phyloP scores from a whole-genome alignment of 2,797 vertebrate species.

The Pangasius macronema region DNA sequence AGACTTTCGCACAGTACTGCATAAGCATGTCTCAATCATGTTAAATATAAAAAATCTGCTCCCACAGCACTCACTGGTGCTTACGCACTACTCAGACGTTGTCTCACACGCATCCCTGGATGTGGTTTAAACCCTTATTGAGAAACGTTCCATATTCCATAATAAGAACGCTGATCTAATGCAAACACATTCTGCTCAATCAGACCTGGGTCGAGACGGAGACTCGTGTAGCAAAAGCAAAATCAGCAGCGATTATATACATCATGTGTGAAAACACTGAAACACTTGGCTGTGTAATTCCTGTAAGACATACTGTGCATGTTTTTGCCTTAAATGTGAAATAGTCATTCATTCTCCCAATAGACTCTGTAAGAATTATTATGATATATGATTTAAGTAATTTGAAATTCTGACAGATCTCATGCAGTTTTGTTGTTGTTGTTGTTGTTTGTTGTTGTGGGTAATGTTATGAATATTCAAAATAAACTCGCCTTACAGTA shows the following conservation, averaged over 20 bases:
- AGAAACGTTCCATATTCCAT: not conserved
- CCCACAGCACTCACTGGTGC: not conserved
- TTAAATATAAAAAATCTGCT: not conserved
- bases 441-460: not conserved
- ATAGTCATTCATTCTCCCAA: not conserved
- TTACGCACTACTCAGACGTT: not conserved
- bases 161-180: not conserved
- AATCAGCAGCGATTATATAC: not conserved
- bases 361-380: not conserved
- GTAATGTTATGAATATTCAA: not conserved
- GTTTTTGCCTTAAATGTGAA: not conserved
- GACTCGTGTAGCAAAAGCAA: not conserved
- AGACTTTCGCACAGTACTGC: not conserved
- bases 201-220: not conserved
- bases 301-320: not conserved
- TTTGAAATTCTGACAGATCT: not conserved
- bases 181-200: not conserved
- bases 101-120: not conserved
- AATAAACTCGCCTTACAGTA: conserved; percentile 42
- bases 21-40: not conserved
- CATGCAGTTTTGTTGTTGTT: not conserved
- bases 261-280: not conserved
- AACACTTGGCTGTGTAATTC: not conserved
- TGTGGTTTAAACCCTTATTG: not conserved
- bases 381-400: not conserved